Evolutionary conservation across 2,797 vertebrate genomes (phyloP), one percentile per base, ranked within the genome.

Genomic region (Pseudomugil tenellus): DNA sequence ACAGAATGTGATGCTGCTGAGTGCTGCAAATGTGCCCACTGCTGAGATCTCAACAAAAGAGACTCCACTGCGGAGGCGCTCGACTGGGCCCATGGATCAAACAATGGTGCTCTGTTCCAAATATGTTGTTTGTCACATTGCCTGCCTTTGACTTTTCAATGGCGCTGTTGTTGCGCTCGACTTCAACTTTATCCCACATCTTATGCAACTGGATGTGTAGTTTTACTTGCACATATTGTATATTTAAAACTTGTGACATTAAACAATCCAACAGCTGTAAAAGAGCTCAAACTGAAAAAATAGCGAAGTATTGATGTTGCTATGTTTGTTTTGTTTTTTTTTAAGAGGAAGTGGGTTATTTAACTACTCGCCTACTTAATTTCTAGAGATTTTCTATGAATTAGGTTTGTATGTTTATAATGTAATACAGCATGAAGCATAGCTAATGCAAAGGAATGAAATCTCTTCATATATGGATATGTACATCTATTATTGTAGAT

Each of bases 41-140:
- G 87, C 89, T 49, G 84, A 85, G 80, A 66, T 61, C 86, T 51
- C 76, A 77, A 90, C 86, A 90, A 91, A 87, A 87, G 84, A 79
- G 80, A 21, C 67, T 77, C 74, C 26, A 78, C 71, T 76, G 87
- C 80, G 77, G 83, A 82, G 86, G 80, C 81, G 87, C 84, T 83
- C 67, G 58, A 66, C 77, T 57, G 64, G 80, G 72, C 85, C 77
- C 63, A 59, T 67, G 78, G 76, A 56, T 67, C 74, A 73, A 66
- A 92, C 91, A 92, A 91, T 87, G 82, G 74, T 0, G 60, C 81
- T 88, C 90, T 92, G 90, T 92, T 89, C 87, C 85, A 87, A 90
- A 90, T 73, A 89, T 88, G 90, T 84, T 91, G 90, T 92, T 92
- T 92, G 87, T 90, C 85, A 86, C 87, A 87, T 85, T 64, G 85